phyloP scores from a whole-genome alignment of 2,888 invertebrate genomes.

The Epiperipatus broadwayi region DNA sequence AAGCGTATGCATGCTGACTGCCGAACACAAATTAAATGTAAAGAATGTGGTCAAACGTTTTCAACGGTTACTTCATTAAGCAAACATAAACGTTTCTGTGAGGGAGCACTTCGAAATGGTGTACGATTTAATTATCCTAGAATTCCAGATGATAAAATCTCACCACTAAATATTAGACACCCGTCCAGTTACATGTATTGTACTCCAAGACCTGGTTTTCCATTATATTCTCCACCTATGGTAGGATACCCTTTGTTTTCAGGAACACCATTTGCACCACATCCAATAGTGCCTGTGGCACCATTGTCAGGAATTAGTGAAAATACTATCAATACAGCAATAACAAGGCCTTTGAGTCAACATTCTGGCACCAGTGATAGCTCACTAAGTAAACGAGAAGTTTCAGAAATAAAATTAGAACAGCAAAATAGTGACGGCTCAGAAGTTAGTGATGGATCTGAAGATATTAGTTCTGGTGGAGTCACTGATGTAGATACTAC shows the following conservation, averaged over 20 bases:
- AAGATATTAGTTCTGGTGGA: too few relatives aligned
- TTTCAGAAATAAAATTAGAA: too few relatives aligned
- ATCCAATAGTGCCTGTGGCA: too few relatives aligned
- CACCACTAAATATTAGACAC: neutral
- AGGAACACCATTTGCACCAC: conserved; percentile 22
- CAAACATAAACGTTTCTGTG: conserved; percentile 91
- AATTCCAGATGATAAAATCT: neutral
- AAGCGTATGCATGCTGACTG: conserved; percentile 96
- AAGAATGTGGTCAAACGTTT: conserved; percentile 80
- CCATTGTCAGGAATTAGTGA: too few relatives aligned
- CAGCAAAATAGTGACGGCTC: too few relatives aligned
- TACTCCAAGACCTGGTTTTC: conserved; percentile 39
- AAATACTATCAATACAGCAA: too few relatives aligned
- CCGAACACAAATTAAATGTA: conserved; percentile 77
- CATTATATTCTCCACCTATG: conserved; percentile 35
- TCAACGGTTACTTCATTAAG: conserved; percentile 73
- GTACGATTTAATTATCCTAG: neutral
- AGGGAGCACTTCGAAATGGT: conserved; percentile 36
- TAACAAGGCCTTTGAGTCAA: too few relatives aligned
- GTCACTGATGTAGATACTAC: too few relatives aligned
- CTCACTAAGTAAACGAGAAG: too few relatives aligned
- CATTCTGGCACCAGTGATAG: too few relatives aligned
- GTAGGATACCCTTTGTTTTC: conserved; percentile 28
- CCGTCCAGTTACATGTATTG: too few relatives aligned
- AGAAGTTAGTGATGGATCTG: too few relatives aligned